A percentile compares a stretch with the other conserved stretches of the same genome.
These are phyloP conservation scores for Chaetodon auriga DNA, from an alignment of 2,113 vertebrate genomes.

Conservation along the genomic window DNA sequence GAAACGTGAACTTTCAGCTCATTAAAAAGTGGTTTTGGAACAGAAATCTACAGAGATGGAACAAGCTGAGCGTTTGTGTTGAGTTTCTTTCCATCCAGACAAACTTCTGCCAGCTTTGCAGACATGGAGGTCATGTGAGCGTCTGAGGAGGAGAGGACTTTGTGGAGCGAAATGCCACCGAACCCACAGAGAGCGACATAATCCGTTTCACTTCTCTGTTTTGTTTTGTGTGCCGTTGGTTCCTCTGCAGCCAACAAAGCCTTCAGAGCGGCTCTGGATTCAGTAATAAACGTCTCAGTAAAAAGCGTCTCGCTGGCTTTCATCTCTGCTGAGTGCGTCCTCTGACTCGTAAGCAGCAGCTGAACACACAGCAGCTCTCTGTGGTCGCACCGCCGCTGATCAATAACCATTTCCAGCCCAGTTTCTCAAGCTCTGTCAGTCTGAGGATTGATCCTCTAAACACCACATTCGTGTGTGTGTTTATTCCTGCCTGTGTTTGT, in stretches of 20 bases:
- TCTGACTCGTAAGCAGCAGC: conserved; percentile 67
- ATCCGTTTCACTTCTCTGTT: conserved; percentile 46
- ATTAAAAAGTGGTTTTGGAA: not conserved
- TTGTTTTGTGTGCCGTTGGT: conserved; percentile 35
- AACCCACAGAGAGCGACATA: conserved; percentile 42
- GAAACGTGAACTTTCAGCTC: not conserved
- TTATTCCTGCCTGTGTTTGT: conserved; percentile 13
- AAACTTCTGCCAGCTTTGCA: conserved; percentile 27
- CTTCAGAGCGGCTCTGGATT: conserved; percentile 16
- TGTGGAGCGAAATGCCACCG: conserved; percentile 53
- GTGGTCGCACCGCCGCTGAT: conserved; percentile 38
- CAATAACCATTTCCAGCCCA: conserved; percentile 63
- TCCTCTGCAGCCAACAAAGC: conserved; percentile 27
- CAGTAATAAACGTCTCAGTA: conserved; percentile 25
- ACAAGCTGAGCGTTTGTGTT: not conserved
- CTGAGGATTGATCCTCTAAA: conserved; percentile 67
- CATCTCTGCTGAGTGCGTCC: conserved; percentile 48
- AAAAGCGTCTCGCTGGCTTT: conserved; percentile 46
- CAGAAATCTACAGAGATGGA: not conserved
- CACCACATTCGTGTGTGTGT: conserved; percentile 33
- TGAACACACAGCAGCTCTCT: conserved; percentile 64
- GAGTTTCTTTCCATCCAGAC: not conserved
- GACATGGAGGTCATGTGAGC: conserved; percentile 46
- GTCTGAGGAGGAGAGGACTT: conserved; percentile 30
- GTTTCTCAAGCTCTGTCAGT: conserved; percentile 64